Percentiles rank a stretch among this genome's conserved stretches.
Evolutionary conservation across 1,140 invertebrate species (phyloP).

Genomic region (Pachypsylla venusta): DNA sequence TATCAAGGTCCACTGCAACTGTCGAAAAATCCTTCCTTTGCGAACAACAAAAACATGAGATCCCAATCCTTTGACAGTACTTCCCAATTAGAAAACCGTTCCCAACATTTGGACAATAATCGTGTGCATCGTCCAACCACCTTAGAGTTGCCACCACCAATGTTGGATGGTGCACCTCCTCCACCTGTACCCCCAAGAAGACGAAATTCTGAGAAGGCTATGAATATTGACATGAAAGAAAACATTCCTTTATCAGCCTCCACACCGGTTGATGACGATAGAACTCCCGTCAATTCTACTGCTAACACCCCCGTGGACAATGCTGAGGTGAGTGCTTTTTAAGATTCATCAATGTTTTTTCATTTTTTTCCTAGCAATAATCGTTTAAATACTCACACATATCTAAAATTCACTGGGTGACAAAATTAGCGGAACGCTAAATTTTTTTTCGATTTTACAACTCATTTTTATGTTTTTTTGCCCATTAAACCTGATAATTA

Average conservation of each 20-base stretch:
- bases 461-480: too few species aligned
- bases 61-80: conserved; percentile 12
- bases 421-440: too few species aligned
- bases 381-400: too few species aligned
- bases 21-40: neutral
- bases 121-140: conserved; percentile 14
- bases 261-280: neutral
- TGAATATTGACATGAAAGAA: conserved; percentile 36
- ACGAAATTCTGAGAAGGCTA: conserved; percentile 35
- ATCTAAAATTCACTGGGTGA: too few species aligned
- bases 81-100: neutral
- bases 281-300: neutral
- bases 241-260: conserved; percentile 23
- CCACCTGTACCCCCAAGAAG: conserved; percentile 41
- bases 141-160: neutral
- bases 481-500: too few species aligned
- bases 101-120: conserved; percentile 2
- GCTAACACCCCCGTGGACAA: neutral
- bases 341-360: too few species aligned
- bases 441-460: too few species aligned
- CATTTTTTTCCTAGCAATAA: too few species aligned
- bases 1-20: conserved; percentile 12
- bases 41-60: neutral
- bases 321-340: neutral
- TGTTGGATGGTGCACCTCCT: conserved; percentile 18